Base-by-base conservation (phyloP, 2,797 vertebrate genomes). In the Fistularia commersonii region DNA sequence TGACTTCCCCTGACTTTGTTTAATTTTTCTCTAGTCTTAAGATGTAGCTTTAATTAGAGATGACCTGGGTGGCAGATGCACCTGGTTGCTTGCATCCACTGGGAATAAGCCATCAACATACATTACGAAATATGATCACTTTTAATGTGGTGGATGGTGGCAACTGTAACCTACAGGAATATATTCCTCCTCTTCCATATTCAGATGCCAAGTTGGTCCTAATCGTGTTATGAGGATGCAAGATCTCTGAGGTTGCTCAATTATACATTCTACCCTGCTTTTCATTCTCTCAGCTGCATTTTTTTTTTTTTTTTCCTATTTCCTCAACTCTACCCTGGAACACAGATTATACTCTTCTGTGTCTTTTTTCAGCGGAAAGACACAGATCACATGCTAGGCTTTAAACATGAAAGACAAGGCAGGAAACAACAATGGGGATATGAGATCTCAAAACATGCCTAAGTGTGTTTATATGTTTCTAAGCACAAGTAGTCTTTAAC, bases 381-480 rank as follows among this genome's bases (percentile, higher is more conserved):
- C 64, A 75, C 74, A 60, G 86, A 80, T 87, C 77, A 73, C 64
- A 79, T 69, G 51, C 66, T 66, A 70, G 79, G 86, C 88, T 90
- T 88, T 90, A 82, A 90, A 91, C 88, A 90, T 89, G 79, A 90
- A 90, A 89, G 77, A 66, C 69, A 69, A 69, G 49, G 67, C 61
- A 64, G 71, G 8, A 78, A 84, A 86, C 77, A 87, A 85, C 79
- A 85, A 86, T 79, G 71, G 79, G 76, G 66, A 82, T 62, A 81
- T 70, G 63, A 77, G 76, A 85, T 82, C 76, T 67, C 64, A 65
- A 61, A 65, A 53, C 70, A 70, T 66, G 66, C 74, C 58, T 61
- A 34, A 45, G 61, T 65, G 66, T 76, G 76, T 65, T 50, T 73
- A 50, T 81, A 43, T 55, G 60, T 33, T 44, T 12, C 53, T 57